Percentiles rank a stretch among this genome's conserved stretches.
phyloP scores from a whole-genome alignment of 2,888 invertebrate genomes.

The Diogma glabrata region DNA sequence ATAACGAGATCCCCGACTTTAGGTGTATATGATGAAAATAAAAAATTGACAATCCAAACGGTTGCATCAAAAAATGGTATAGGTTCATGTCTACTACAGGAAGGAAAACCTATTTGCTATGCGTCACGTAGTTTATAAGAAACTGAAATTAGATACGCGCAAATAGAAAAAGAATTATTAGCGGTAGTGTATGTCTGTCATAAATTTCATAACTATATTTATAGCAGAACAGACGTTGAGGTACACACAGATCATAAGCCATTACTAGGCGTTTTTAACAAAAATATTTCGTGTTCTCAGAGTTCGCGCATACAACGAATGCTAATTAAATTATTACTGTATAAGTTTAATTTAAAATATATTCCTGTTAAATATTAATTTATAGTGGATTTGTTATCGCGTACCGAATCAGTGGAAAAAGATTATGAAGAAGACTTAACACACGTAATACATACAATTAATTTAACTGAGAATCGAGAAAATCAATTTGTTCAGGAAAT shows the following conservation, averaged over 20 bases:
- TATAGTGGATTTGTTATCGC: too few relatives aligned
- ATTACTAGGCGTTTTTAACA: background rate
- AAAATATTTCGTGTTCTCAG: too few relatives aligned
- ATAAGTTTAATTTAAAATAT: background rate
- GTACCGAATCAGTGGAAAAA: background rate
- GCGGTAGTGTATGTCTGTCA: background rate
- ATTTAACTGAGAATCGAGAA: conserved; percentile 3
- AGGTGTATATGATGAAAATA: background rate
- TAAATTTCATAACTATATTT: too few relatives aligned
- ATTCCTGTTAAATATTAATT: too few relatives aligned
- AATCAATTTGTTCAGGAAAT: too few relatives aligned
- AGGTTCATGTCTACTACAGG: background rate
- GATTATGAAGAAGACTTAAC: background rate
- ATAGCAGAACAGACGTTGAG: too few relatives aligned
- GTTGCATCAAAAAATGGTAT: conserved; percentile 1
- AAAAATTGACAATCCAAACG: too few relatives aligned
- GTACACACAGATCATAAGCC: background rate
- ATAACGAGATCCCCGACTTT: conserved; percentile 7
- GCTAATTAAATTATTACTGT: background rate
- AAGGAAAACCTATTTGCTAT: too few relatives aligned
- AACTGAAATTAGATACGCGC: conserved; percentile 4
- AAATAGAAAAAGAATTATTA: background rate
- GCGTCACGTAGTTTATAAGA: too few relatives aligned
- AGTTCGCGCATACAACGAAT: conserved; percentile 2
- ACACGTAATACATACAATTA: conserved; percentile 8